A percentile compares a stretch with the other conserved stretches of the same genome.
These are phyloP conservation scores for Heliconius nattereri DNA, from an alignment of 1,140 invertebrate genomes.

Conservation along the genomic window DNA sequence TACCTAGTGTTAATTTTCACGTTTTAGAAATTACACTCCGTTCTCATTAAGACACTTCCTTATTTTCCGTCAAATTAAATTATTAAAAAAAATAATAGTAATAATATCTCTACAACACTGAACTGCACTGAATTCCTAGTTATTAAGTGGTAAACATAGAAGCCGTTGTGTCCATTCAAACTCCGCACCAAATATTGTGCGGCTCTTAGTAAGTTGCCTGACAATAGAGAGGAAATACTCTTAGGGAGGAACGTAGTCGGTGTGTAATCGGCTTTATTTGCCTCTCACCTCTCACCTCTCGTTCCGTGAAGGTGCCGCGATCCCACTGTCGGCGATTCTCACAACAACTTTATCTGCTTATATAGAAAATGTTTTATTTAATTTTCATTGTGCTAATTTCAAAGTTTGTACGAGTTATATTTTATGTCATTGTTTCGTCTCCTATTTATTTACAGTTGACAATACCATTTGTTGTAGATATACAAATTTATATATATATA, in stretches of 20 bases:
- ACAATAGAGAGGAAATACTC: conserved; percentile 63
- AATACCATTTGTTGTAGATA: background rate
- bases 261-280: conserved; percentile 74
- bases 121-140: conserved; percentile 32
- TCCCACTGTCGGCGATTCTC: conserved; percentile 42
- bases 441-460: background rate
- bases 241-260: conserved; percentile 56
- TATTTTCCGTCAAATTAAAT: too few relatives aligned
- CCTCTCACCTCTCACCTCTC: conserved; percentile 48
- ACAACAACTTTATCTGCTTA: conserved; percentile 39
- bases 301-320: conserved; percentile 42
- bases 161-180: conserved; percentile 42
- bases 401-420: conserved; percentile 1
- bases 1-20: too few relatives aligned
- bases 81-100: too few relatives aligned
- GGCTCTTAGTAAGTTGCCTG: conserved; percentile 45
- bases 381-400: conserved; percentile 16
- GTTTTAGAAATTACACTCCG: too few relatives aligned
- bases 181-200: conserved; percentile 51
- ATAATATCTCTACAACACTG: conserved; percentile 35
- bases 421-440: background rate
- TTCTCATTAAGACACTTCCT: too few relatives aligned
- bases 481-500: background rate
- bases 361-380: conserved; percentile 18
- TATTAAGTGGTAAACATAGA: conserved; percentile 47